Evolutionary conservation across 2,888 invertebrate species (phyloP).

Genomic region (Aleiodes leptofemur): DNA sequence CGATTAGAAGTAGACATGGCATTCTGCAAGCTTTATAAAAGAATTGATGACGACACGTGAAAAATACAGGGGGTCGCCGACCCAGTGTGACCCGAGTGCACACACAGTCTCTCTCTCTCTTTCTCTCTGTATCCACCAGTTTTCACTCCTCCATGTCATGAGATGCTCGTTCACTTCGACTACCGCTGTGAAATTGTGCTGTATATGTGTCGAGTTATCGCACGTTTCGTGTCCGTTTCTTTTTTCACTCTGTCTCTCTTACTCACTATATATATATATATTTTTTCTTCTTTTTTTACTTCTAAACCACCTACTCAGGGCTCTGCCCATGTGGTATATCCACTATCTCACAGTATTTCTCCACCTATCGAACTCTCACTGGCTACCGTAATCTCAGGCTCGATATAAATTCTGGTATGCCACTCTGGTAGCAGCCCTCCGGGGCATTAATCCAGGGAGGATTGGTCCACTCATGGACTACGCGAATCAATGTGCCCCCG

Average conservation of each 20-base stretch:
- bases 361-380: not conserved
- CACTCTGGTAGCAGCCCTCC: constrained; percentile 19
- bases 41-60: constrained; percentile 27
- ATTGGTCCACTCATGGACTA: constrained; percentile 40
- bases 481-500: constrained; percentile 12
- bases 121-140: constrained; percentile 38
- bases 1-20: too few species aligned
- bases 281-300: not conserved
- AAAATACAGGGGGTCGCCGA: constrained; percentile 47
- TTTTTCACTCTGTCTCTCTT: constrained; percentile 15
- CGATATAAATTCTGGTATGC: constrained; percentile 52
- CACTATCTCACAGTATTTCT: constrained; percentile 6
- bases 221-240: not conserved
- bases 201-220: constrained; percentile 8
- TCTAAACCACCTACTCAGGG: constrained; percentile 4
- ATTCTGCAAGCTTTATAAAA: too few species aligned
- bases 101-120: not conserved
- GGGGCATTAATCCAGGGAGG: constrained; percentile 43
- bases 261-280: not conserved
- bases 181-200: constrained; percentile 13
- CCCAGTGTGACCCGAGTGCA: constrained; percentile 39
- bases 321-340: constrained; percentile 9
- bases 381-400: constrained; percentile 48
- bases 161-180: not conserved
- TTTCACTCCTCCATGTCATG: not conserved